Percentiles rank a stretch among this genome's conserved stretches.
Evolutionary conservation across 2,888 invertebrate genomes (phyloP).

Genomic region (Eueremaeus valkanovi): DNA sequence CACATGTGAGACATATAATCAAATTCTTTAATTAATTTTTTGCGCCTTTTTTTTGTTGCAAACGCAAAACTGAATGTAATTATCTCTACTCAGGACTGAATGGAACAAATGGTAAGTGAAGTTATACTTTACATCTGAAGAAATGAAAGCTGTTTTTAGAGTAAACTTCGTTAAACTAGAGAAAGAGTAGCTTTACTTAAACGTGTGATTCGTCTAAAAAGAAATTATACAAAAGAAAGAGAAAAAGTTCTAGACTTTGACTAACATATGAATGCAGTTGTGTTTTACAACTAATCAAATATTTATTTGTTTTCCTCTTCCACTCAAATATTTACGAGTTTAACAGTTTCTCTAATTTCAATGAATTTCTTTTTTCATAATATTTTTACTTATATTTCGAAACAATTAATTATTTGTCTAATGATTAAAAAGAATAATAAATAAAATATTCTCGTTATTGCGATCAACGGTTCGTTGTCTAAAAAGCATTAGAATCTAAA

Average conservation of each 20-base stretch:
- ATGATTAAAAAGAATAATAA: no score
- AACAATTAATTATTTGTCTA: no score
- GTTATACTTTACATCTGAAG: background rate
- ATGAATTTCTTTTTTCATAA: no score
- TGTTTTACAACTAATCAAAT: background rate
- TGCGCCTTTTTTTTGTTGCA: no score
- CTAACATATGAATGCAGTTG: background rate
- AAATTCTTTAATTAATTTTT: conserved; percentile 14
- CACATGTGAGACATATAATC: background rate
- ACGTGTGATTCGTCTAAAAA: no score
- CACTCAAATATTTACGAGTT: background rate
- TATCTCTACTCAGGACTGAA: conserved; percentile 55
- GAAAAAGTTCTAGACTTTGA: no score
- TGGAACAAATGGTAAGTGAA: conserved; percentile 62
- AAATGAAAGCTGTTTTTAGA: background rate
- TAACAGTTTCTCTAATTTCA: no score
- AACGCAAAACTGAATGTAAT: background rate
- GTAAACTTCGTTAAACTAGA: conserved; percentile 18
- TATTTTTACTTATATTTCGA: no score
- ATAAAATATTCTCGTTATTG: no score
- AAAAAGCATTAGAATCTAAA: no score
- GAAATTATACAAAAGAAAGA: no score
- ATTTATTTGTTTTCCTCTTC: background rate
- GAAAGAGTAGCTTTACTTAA: background rate
- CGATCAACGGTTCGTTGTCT: no score